Conservation (phyloP, 2,888 invertebrate genomes). For the Dryomyza anilis region DNA sequence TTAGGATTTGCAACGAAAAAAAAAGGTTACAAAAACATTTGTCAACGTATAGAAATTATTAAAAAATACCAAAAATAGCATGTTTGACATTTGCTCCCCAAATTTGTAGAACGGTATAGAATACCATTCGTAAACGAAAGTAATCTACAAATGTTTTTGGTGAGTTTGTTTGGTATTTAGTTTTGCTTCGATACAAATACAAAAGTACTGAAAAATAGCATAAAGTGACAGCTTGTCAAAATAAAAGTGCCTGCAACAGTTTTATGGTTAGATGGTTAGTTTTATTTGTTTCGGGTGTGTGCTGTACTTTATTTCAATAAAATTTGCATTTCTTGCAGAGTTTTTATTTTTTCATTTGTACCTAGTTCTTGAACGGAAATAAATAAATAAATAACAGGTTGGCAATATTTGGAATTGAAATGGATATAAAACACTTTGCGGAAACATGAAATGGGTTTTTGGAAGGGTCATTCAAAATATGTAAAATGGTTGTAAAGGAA, state of each 20-base stretch:
- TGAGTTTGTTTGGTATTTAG: not conserved
- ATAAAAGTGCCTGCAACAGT: constrained; percentile 50
- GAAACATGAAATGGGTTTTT: too few relatives aligned
- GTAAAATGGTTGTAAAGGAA: too few relatives aligned
- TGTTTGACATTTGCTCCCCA: not conserved
- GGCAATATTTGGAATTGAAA: constrained; percentile 22
- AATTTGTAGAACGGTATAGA: not conserved
- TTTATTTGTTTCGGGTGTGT: not conserved
- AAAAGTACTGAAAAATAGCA: not conserved
- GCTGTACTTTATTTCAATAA: constrained; percentile 51
- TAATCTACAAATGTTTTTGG: constrained; percentile 10
- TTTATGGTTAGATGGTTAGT: constrained; percentile 48
- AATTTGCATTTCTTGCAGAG: constrained; percentile 46
- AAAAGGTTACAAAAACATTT: constrained; percentile 1
- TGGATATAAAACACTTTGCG: constrained; percentile 5
- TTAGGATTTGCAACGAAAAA: not conserved
- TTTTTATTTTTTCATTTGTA: not conserved
- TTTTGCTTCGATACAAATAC: constrained; percentile 10
- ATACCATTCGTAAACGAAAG: too few relatives aligned
- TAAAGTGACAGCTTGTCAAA: constrained; percentile 53
- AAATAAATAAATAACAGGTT: constrained; percentile 24
- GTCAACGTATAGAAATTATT: constrained; percentile 7
- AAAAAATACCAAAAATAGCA: not conserved
- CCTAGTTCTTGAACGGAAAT: not conserved
- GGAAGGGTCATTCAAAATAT: too few relatives aligned